Percentiles rank a stretch among this genome's conserved stretches.
Conservation (phyloP, 2,888 invertebrate species). For the Drosophila hamatofila region DNA sequence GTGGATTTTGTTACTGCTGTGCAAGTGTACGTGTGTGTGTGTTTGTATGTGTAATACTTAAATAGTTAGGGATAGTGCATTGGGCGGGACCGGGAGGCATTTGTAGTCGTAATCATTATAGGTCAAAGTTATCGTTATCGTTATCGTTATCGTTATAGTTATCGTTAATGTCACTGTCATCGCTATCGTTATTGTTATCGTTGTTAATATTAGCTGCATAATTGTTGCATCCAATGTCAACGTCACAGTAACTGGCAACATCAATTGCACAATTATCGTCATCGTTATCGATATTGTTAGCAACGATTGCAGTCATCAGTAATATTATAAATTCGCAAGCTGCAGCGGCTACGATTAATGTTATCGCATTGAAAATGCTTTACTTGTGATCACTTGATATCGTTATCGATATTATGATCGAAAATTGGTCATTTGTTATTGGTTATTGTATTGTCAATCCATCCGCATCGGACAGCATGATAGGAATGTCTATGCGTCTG, state of each 20-base stretch:
- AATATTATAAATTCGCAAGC: background rate
- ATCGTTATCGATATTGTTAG: constrained; percentile 1
- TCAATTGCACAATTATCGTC: background rate
- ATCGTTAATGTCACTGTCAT: constrained; percentile 8
- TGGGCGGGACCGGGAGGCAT: constrained; percentile 47
- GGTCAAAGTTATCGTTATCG: constrained; percentile 13
- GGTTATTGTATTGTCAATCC: constrained; percentile 5
- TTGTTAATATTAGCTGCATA: background rate
- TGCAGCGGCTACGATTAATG: background rate
- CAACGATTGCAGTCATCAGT: background rate
- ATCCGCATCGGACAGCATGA: background rate
- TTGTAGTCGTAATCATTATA: constrained; percentile 10
- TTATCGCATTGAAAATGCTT: constrained; percentile 1
- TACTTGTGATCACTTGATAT: constrained; percentile 1
- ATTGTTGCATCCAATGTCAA: background rate
- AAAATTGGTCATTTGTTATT: constrained; percentile 7
- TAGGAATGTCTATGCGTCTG: background rate
- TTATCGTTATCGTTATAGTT: background rate
- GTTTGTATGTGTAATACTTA: constrained; percentile 57
- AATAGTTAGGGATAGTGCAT: constrained; percentile 46
- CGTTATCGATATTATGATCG: background rate
- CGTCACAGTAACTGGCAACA: background rate
- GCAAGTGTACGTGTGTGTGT: constrained; percentile 13
- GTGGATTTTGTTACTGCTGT: constrained; percentile 45
- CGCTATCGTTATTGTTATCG: background rate